Evolutionary conservation across 2,888 invertebrate species (phyloP), one percentile per base, ranked within the genome.

Genomic region (Campoletis raptor): DNA sequence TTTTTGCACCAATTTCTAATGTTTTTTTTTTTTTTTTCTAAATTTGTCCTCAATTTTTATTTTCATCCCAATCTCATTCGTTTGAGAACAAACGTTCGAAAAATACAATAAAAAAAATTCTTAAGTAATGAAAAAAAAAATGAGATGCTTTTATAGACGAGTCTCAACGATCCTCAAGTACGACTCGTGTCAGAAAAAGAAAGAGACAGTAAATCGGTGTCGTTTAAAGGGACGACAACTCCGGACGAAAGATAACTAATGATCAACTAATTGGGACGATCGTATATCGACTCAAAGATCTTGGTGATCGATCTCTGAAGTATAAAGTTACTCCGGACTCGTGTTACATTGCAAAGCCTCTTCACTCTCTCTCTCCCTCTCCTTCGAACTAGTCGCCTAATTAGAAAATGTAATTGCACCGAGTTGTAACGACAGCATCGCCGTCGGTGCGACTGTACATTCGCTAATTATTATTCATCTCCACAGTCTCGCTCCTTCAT

Each of bases 221-320:
- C 77, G 81, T 54, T 73, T 76, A 73, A 61, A 67, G 81, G 70
- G 83, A 85, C 88, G 84, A 85, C 89, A 86, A 81, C 83, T 57
- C 76, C 66, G 76, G 52, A 76, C 79, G 82, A 85, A 76, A 76
- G 80, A 80, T 86, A 72, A 86, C 85, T 86, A 86, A 86, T 83
- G 85, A 86, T 81, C 85, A 64, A 85, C 92, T 92, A 92, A 92
- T 92, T 92, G 91, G 92, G 88, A 91, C 90, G 91, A 92, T 91
- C 91, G 89, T 92, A 90, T 92, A 91, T 90, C 91, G 90, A 89
- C 83, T 77, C 64, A 61, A 90, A 88, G 91, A 92, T 92, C 90
- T 89, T 89, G 90, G 89, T 90, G 90, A 90, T 91, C 90, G 91
- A 90, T 90, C 86, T 85, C 77, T 67, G 54, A 76, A 77, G 79